Base-by-base conservation (phyloP, 2,888 invertebrate species). In the Netelia melanura region DNA sequence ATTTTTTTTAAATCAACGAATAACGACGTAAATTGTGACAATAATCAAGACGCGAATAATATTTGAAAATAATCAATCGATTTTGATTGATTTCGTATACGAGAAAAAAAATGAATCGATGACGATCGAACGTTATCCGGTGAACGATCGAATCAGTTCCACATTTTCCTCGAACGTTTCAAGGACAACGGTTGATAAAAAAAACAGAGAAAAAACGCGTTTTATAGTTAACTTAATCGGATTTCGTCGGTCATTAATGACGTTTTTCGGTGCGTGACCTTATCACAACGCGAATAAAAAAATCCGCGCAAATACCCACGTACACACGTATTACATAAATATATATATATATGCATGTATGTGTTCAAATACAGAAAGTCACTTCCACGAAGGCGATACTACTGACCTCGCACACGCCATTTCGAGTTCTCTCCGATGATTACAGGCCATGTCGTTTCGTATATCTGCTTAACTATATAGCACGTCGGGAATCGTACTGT, bases 371-470 rank as follows among this genome's bases (percentile, higher is more conserved):
- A 10, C 25, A 14, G 2, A 61, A 9, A 48, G 21, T 14, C 9
- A 43, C 38, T 52, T 62, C 25, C 52, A 78, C 54, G 64, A 70
- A 70, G 25, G 23, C 56, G 38, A 71, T 74, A 68, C 67, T 67
- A 74, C 78, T 83, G 78, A 78, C 82, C 77, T 77, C 52, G 25
- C 67, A 61, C 65, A 78, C 61, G 61, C 61, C 67, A 78, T 67
- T 72, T 30, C 61, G 48, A 77, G 65, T 77, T 82, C 64, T 68
- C 56, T 30, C 6, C 30, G 56, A 17, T 74, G 6, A 56, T 58
- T 54, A 58, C 56, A 71, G 71, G 21, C 54, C 21, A 30, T 17
- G 14, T 52, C 48, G 44, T 52, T 65, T 6, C 10, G 25, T 65
- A 56, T 67, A 25, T 5, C 44, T 14, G 48, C 25, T 67, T 75